Evolutionary conservation across 1,140 invertebrate genomes (phyloP), one percentile per base, ranked within the genome.

Genomic region (Cecropterus lyciades): DNA sequence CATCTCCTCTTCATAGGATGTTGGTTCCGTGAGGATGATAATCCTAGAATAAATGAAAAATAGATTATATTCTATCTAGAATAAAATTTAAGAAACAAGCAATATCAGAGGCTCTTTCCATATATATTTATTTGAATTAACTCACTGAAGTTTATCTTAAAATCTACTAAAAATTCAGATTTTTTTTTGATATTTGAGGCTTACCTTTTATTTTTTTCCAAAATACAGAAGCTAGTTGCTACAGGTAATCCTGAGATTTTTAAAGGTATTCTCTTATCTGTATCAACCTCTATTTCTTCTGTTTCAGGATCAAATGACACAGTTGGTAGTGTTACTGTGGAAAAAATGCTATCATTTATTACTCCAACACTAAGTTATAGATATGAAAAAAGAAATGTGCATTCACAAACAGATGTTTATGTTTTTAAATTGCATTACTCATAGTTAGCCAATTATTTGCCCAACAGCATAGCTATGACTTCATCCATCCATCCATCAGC

Each of bases 221-320:
- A 70, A 96, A 84, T 20, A 94, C 94, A 93, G 96, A 96, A 46
- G 11, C 96, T 96, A 52, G 94, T 95, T 16, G 95, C 94, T n/a
- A 96, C 93, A 46, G 96, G 95, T 43, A 93, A 81, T 62, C 89
- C 93, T 73, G 92, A 82, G 0, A 97, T 65, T 48, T 93, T 92
- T 60, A 97, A 79, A 17, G 84, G 83, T 69, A 76, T 93, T 85
- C 87, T 93, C 0, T 93, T 84, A 63, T 84, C 84, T 52, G 92
- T 76, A 89, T 95, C 88, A 45, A 95, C 93, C 66, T 92, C 89
- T 27, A 94, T 94, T 46, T 93, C 93, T 79, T 94, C 94, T 51
- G 94, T 94, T 80, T 95, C 94, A 55, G 91, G 70, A 92, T 96
- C 94, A 85, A 95, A 95, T 46, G 88, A 87, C 4, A 96, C 94